These are phyloP conservation scores for Tenodera sinensis DNA, from an alignment of 2,888 invertebrate species.

Conservation along the genomic window DNA sequence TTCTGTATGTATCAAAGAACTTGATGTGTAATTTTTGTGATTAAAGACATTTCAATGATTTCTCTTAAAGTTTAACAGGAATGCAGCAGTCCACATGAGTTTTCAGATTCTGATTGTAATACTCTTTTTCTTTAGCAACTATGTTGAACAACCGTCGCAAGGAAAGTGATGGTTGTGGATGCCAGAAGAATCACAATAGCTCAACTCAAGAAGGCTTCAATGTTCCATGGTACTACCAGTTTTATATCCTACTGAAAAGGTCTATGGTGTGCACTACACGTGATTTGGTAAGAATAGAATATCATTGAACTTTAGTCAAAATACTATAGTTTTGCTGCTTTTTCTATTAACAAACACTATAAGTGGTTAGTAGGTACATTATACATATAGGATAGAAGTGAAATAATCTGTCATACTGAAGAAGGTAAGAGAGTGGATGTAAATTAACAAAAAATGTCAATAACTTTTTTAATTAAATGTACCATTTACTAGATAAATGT, in stretches of 20 bases:
- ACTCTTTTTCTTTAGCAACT: not conserved
- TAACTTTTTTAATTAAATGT: no score
- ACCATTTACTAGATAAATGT: no score
- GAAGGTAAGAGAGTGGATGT: no score
- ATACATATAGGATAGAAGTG: no score
- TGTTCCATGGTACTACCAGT: conserved; percentile 40
- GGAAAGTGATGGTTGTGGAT: not conserved
- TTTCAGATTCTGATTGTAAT: not conserved
- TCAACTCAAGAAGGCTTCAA: not conserved
- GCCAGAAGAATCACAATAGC: not conserved
- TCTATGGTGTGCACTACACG: conserved; percentile 46
- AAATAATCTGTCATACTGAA: no score
- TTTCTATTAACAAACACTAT: no score
- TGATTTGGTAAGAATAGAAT: conserved; percentile 43
- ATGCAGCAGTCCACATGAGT: not conserved
- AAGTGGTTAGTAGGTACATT: no score
- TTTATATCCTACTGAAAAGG: conserved; percentile 50
- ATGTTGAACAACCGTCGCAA: not conserved
- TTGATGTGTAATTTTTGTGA: no score
- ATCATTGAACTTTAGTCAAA: not conserved
- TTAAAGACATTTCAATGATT: not conserved
- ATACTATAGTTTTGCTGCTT: not conserved
- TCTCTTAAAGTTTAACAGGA: not conserved
- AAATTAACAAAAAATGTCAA: no score
- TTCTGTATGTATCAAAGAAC: no score